phyloP scores from a whole-genome alignment of 1,140 invertebrate species.

The Drosophila nigromelanica region DNA sequence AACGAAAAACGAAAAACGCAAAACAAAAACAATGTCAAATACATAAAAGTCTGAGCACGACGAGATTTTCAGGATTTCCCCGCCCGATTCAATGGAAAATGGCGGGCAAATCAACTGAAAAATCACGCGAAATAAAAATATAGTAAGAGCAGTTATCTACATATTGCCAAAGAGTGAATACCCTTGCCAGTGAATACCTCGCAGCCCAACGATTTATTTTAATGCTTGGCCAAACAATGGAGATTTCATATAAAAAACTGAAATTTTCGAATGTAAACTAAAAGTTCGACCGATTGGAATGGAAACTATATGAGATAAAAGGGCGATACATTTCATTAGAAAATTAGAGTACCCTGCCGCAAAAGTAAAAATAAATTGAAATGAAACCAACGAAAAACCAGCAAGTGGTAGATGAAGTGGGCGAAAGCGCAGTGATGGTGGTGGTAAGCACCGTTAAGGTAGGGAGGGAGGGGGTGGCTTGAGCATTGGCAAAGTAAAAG shows the following conservation, averaged over 20 bases:
- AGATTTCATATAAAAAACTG: too few relatives aligned
- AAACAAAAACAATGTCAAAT: slow-evolving; percentile 77
- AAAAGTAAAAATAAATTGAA: background rate
- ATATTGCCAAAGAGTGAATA: too few relatives aligned
- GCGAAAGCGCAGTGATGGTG: too few relatives aligned
- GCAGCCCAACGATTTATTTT: too few relatives aligned
- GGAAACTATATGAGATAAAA: too few relatives aligned
- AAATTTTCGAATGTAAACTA: too few relatives aligned
- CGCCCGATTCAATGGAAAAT: slow-evolving; percentile 52
- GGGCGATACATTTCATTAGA: too few relatives aligned
- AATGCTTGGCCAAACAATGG: too few relatives aligned
- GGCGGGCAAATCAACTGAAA: slow-evolving; percentile 76
- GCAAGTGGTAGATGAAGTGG: slow-evolving; percentile 2
- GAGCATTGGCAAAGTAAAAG: slow-evolving; percentile 42
- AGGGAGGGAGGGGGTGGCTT: background rate
- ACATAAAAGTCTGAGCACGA: slow-evolving; percentile 66
- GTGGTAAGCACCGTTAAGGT: background rate
- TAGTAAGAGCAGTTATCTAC: too few relatives aligned
- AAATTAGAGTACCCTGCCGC: too few relatives aligned
- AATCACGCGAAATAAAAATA: slow-evolving; percentile 50
- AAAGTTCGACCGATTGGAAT: too few relatives aligned
- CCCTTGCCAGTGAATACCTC: too few relatives aligned
- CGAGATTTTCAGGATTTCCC: slow-evolving; percentile 46
- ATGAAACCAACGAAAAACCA: slow-evolving; percentile 14
- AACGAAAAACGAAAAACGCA: slow-evolving; percentile 43